Evolutionary conservation across 2,797 vertebrate genomes (phyloP).

Genomic region (Arnoldichthys spilopterus): DNA sequence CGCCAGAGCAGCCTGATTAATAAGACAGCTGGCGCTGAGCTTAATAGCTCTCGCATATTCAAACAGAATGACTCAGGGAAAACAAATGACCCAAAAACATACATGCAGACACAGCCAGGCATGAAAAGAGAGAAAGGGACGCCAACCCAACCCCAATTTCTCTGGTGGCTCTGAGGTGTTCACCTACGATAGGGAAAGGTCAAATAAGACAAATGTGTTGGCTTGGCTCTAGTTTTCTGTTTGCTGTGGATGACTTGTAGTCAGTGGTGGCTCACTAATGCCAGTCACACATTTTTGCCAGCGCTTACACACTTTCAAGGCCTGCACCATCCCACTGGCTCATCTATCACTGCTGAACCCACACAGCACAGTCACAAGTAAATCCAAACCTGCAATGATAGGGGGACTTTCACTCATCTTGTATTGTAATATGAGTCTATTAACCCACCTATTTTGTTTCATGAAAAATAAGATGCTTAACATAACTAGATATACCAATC

Average conservation of each 20-base stretch:
- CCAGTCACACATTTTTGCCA: constrained; percentile 39
- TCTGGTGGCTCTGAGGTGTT: constrained; percentile 48
- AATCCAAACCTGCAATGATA: background rate
- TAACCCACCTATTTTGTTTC: too few species aligned
- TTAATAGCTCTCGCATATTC: constrained; percentile 51
- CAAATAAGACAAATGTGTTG: constrained; percentile 55
- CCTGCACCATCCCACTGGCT: background rate
- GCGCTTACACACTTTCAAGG: background rate
- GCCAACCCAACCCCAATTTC: constrained; percentile 50
- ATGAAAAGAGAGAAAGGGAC: constrained; percentile 58
- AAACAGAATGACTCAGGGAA: constrained; percentile 60
- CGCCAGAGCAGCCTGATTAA: constrained; percentile 42
- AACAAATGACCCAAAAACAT: constrained; percentile 70
- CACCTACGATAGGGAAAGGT: constrained; percentile 47
- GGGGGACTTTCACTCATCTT: background rate
- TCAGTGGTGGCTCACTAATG: constrained; percentile 9
- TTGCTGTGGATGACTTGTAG: constrained; percentile 39
- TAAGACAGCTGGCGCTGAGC: constrained; percentile 53
- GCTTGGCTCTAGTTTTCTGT: constrained; percentile 36
- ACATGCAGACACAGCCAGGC: constrained; percentile 53
- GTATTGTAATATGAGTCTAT: too few species aligned
- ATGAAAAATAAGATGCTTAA: too few species aligned
- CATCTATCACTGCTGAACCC: constrained; percentile 13
- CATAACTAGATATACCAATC: too few species aligned
- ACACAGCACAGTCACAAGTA: background rate